Evolutionary conservation across 1,140 invertebrate genomes (phyloP).

Genomic region (Mya arenaria): DNA sequence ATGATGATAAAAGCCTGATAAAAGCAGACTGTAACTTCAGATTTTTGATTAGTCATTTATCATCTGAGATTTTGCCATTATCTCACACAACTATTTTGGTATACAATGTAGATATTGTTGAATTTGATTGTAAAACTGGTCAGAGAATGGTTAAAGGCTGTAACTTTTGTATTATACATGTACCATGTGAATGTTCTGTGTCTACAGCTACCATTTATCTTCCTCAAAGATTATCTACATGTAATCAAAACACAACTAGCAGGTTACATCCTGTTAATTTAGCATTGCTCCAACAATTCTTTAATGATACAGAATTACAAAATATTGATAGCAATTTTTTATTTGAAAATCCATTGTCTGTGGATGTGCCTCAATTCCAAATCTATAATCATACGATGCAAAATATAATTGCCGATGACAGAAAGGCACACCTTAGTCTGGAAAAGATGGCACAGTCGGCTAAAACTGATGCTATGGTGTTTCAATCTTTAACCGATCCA

Average conservation of each 20-base stretch:
- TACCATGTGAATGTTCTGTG: no score
- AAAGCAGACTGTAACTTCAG: no score
- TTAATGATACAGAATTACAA: constrained; percentile 1
- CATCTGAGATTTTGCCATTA: no score
- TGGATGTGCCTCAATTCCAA: constrained; percentile 13
- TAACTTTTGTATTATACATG: no score
- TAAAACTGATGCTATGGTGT: not conserved
- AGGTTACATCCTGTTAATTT: constrained; percentile 16
- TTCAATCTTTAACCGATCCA: constrained; percentile 9
- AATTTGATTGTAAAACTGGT: no score
- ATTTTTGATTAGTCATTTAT: no score
- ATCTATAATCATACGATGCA: constrained; percentile 28
- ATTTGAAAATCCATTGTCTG: constrained; percentile 16
- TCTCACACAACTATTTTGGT: no score
- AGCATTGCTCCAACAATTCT: constrained; percentile 17
- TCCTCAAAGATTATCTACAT: constrained; percentile 10
- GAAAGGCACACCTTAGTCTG: constrained; percentile 8
- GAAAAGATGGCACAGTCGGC: constrained; percentile 9
- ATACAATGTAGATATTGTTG: no score
- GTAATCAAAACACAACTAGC: constrained; percentile 1
- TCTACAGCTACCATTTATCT: no score
- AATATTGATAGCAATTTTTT: constrained; percentile 25
- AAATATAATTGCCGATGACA: constrained; percentile 27
- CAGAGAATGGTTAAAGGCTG: no score
- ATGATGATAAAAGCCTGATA: no score